Evolutionary conservation across 2,888 invertebrate species (phyloP), one percentile per base, ranked within the genome.

Genomic region (Eristalinus sepulchralis): DNA sequence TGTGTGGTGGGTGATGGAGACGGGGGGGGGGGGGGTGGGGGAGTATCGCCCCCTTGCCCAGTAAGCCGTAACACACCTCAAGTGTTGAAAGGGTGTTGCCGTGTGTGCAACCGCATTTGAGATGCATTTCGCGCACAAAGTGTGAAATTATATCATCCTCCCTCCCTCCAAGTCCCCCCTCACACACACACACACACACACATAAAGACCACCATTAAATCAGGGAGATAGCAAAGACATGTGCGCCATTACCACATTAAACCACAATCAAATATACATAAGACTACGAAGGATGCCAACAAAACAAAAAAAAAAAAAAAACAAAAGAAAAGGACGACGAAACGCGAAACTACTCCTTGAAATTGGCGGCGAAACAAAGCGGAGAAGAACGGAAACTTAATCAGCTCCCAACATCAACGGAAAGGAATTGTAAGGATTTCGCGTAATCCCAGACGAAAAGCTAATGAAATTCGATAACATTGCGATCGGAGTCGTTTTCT

Each of bases 181-280:
- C 2, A 27, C 17, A 62, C 39, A 27, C 47, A 0, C 1, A 13
- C 36, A 13, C 0, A 36, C 13, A 39, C 39, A 13, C 13, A n/a
- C 39, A 13, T 11, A 9, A n/a, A 13, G 4, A 39, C 2, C n/a
- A 2, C 39, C 39, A 39, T 39, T 39, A 39, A 39, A 39, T 39
- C 39, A 39, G 39, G 39, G n/a, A 39, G 39, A 39, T 39, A 39
- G 39, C 39, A n/a, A 1, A 0, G 39, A 39, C 39, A 39, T 39
- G 47, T 17, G 47, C 17, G 47, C 47, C 47, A 17, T 17, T 17
- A 47, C 47, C 47, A 17, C 47, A 47, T 76, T 75, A 71, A 71
- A 71, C 75, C 53, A 53, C 80, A 84, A 84, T 84, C 76, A 84
- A 71, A 84, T 75, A 73, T 57, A 78, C 71, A 76, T 47, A 17